Conservation (phyloP, 37 sponge, comb jelly and placozoan species). For the Aphrocallistes beatrix region DNA sequence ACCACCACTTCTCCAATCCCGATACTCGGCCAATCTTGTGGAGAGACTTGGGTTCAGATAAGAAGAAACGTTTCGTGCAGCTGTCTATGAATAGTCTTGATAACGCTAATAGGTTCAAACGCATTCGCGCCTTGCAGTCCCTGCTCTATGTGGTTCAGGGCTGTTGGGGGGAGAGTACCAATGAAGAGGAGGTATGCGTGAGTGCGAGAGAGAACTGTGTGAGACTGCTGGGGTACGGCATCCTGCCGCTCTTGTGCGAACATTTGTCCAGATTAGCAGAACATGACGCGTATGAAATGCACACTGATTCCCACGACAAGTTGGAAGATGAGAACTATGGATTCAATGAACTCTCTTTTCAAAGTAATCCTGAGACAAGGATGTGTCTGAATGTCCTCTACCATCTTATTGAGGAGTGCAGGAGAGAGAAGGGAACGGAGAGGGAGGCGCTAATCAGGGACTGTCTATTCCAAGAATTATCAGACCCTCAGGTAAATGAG, state of each 20-base stretch:
- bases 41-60: background rate
- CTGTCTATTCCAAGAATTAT: constrained; percentile 43
- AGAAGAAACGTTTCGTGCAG: background rate
- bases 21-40: background rate
- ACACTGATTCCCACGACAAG: background rate
- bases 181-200: background rate
- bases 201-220: background rate
- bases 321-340: background rate
- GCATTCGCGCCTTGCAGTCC: background rate
- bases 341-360: background rate
- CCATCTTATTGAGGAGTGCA: constrained; percentile 48
- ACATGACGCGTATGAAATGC: background rate
- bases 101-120: background rate
- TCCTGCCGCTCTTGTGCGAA: background rate
- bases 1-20: background rate
- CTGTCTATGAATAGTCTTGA: background rate
- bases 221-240: background rate
- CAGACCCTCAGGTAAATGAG: constrained; percentile 26
- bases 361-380: constrained; percentile 4
- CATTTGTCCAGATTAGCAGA: background rate
- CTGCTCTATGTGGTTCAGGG: background rate
- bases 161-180: background rate
- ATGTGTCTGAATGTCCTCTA: constrained; percentile 59
- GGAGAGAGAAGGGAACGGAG: constrained; percentile 20
- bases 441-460: constrained; percentile 28